phyloP scores from a whole-genome alignment of 2,888 invertebrate species.

The Campaea margaritaria region DNA sequence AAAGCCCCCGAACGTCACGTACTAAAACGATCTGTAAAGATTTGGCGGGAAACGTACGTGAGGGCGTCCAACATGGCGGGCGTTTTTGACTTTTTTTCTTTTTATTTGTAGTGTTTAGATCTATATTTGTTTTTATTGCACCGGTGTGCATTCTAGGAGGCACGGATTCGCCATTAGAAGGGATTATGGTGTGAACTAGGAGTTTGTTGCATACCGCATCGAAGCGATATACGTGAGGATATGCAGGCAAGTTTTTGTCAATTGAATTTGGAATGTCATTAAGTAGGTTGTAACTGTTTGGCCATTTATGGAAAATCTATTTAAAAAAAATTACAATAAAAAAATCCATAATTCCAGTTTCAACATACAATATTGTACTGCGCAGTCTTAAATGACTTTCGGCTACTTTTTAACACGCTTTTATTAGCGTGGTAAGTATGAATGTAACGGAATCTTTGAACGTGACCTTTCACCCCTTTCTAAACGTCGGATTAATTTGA shows the following conservation, averaged over 20 bases:
- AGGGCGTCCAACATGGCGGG: conserved; percentile 50
- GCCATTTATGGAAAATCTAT: too few species aligned
- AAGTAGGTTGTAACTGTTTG: too few species aligned
- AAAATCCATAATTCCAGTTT: too few species aligned
- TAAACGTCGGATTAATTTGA: too few species aligned
- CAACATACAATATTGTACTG: too few species aligned
- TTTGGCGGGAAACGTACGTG: conserved; percentile 69
- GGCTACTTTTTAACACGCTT: too few species aligned
- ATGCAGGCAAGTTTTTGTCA: conserved; percentile 18
- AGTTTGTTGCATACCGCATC: conserved; percentile 48
- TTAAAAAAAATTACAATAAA: too few species aligned
- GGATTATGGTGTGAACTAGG: conserved; percentile 52
- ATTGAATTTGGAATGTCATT: not conserved
- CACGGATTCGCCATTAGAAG: conserved; percentile 77
- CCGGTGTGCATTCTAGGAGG: conserved; percentile 71
- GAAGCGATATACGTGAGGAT: conserved; percentile 32
- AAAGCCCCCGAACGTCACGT: conserved; percentile 69
- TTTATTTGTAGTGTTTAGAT: conserved; percentile 74
- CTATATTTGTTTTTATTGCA: conserved; percentile 83
- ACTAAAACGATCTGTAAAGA: conserved; percentile 82
- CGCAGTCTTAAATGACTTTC: too few species aligned
- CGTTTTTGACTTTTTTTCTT: conserved; percentile 55
- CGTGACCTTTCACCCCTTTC: too few species aligned
- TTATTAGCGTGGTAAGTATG: too few species aligned
- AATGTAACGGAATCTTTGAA: too few species aligned